A percentile compares a stretch with the other conserved stretches of the same genome.
Conservation (phyloP, 35 echinoderm and acorn worm species). For the Eucidaris tribuloides region DNA sequence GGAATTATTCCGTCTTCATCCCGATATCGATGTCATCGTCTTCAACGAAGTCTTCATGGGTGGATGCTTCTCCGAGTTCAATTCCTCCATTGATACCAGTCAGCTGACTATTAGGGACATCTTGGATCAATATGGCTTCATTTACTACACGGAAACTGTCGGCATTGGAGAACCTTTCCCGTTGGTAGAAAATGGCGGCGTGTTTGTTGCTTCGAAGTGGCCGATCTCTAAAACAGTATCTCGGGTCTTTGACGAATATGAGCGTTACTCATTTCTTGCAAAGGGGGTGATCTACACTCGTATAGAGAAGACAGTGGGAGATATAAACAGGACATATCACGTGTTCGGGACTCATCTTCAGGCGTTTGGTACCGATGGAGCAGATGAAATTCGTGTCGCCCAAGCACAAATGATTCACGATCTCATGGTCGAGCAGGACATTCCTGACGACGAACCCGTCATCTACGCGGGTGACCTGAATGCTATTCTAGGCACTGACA, state of each 20-base stretch:
- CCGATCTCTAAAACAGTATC: conserved; percentile 40
- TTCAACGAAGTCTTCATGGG: conserved; percentile 84
- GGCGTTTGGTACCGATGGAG: conserved; percentile 26
- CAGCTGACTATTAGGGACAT: conserved; percentile 49
- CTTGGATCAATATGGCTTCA: conserved; percentile 62
- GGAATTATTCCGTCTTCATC: conserved; percentile 33
- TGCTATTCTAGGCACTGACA: conserved; percentile 1
- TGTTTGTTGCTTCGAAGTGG: conserved; percentile 74
- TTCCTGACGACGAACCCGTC: conserved; percentile 56
- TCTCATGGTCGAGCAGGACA: conserved; percentile 45
- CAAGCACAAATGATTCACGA: conserved; percentile 57
- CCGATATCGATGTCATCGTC: conserved; percentile 65
- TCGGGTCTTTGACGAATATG: background rate
- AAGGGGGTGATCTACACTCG: conserved; percentile 59
- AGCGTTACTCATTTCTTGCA: background rate
- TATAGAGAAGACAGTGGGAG: conserved; percentile 41
- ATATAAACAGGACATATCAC: conserved; percentile 16
- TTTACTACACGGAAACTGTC: conserved; percentile 50
- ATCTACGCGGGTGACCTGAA: conserved; percentile 76
- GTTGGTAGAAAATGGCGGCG: conserved; percentile 26
- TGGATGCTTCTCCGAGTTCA: conserved; percentile 50
- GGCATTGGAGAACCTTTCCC: conserved; percentile 53
- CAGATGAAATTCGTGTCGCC: background rate
- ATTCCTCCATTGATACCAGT: background rate
- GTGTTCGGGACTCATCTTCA: conserved; percentile 75